Evolutionary conservation across 1,140 invertebrate species (phyloP).

Genomic region (Sogatella furcifera): DNA sequence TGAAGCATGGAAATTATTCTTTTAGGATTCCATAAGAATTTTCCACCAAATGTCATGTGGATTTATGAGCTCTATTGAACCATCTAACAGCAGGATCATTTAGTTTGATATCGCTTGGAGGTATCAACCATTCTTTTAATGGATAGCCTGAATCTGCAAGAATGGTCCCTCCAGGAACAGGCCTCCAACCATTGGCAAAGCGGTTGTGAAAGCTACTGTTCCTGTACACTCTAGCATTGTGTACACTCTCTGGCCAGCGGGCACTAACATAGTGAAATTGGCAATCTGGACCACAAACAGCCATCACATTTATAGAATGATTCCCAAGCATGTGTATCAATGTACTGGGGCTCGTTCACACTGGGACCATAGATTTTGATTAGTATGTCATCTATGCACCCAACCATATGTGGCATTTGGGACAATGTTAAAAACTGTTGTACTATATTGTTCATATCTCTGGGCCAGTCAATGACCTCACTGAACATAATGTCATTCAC

Average conservation of each 20-base stretch:
- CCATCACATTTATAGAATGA: constrained; percentile 3
- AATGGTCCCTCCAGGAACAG: too few species aligned
- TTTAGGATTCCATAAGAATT: constrained; percentile 21
- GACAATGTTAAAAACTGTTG: too few species aligned
- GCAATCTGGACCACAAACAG: too few species aligned
- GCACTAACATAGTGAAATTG: constrained; percentile 12
- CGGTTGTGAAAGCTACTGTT: too few species aligned
- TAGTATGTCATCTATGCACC: too few species aligned
- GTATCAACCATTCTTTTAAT: constrained; percentile 16
- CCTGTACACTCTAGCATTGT: constrained; percentile 10
- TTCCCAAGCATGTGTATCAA: background rate
- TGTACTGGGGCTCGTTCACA: background rate
- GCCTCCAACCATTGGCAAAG: too few species aligned
- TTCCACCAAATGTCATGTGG: constrained; percentile 22
- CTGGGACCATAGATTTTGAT: background rate
- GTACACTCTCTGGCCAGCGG: constrained; percentile 12
- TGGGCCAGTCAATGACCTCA: too few species aligned
- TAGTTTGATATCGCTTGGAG: background rate
- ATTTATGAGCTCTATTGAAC: constrained; percentile 15
- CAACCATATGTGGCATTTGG: too few species aligned
- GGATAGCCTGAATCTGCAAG: too few species aligned
- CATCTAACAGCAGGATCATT: background rate
- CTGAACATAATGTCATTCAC: too few species aligned
- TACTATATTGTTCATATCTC: too few species aligned
- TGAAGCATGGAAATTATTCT: constrained; percentile 23